Evolutionary conservation across 2,888 invertebrate species (phyloP), one percentile per base, ranked within the genome.

Genomic region (Vannuccia rotundouncinata): DNA sequence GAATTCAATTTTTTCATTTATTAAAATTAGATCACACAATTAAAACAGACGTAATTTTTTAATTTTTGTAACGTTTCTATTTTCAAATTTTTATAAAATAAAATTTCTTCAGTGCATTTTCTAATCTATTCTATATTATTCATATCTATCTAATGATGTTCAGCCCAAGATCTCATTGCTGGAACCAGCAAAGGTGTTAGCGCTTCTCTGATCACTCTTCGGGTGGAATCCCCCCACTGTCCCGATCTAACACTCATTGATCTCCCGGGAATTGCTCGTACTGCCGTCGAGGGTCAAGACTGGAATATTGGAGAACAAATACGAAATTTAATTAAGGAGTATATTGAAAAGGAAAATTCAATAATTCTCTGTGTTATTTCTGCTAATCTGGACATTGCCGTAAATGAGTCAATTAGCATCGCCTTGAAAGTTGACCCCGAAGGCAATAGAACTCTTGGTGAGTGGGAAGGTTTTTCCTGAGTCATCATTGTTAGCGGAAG

Each of bases 221-320:
- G 74, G 25, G 30, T 82, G n/a, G 30, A 17, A 1, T 78, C 80
- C 13, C 31, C 80, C 5, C 22, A 77, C 13, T 77, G 79, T 73
- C 78, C 81, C 22, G 81, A 82, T 45, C 79, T 82, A 0, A 82
- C 81, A 13, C 74, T 82, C 29, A 82, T 82, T 60, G 82, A 82
- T 74, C 79, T 82, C 5, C 82, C 82, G 27, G 82, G 82, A 13
- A 82, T 82, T 30, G 74, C 82, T 17, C 79, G 82, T 31, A 77
- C 79, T 1, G 74, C 79, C 22, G 74, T 79, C 1, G 75, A 59
- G 28, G 59, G n/a, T n/a, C 81, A 82, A 59, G 59, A 73, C 17
- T 0, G 10, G 0, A 77, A 81, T 59, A 77, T 81, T 10, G 17
- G n/a, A 2, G 30, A 75, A 1, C 75, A 75, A 22, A 75, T 75